Percentiles rank a stretch among this genome's conserved stretches.
phyloP scores from a whole-genome alignment of 2,113 vertebrate species.

The Phrynocephalus versicolor region DNA sequence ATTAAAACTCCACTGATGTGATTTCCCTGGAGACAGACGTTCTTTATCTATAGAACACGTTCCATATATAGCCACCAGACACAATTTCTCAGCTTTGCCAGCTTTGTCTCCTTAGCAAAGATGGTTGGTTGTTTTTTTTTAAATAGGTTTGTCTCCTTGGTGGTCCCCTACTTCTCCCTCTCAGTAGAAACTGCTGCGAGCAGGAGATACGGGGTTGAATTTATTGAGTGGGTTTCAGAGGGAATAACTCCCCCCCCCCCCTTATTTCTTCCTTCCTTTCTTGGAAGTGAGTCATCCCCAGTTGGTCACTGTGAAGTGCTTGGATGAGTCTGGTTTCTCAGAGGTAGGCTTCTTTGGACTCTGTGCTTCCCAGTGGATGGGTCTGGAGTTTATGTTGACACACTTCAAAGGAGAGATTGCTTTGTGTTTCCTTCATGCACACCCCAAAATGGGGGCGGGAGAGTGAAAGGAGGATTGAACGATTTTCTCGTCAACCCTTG shows the following conservation, averaged over 20 bases:
- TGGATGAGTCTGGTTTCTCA: neutral
- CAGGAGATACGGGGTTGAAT: neutral
- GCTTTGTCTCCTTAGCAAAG: neutral
- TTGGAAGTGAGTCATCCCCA: neutral
- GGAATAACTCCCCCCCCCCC: too few species aligned
- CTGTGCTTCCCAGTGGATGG: neutral
- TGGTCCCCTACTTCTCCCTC: neutral
- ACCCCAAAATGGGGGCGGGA: too few species aligned
- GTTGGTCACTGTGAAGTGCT: neutral
- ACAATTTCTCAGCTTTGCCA: neutral
- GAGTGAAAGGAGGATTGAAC: neutral
- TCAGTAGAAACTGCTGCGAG: neutral
- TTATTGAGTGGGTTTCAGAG: neutral
- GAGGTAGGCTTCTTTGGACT: neutral
- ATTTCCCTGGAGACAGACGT: neutral
- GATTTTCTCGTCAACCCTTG: neutral
- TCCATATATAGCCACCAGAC: neutral
- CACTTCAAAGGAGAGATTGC: neutral
- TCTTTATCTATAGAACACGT: neutral
- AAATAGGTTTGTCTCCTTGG: neutral
- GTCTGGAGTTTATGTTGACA: neutral
- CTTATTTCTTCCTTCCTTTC: neutral
- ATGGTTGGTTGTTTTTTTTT: neutral
- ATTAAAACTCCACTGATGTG: slow-evolving; percentile 18
- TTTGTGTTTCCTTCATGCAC: neutral